Evolutionary conservation across 2,797 vertebrate species (phyloP), one percentile per base, ranked within the genome.

Genomic region (Catamblyrhynchus diadema): DNA sequence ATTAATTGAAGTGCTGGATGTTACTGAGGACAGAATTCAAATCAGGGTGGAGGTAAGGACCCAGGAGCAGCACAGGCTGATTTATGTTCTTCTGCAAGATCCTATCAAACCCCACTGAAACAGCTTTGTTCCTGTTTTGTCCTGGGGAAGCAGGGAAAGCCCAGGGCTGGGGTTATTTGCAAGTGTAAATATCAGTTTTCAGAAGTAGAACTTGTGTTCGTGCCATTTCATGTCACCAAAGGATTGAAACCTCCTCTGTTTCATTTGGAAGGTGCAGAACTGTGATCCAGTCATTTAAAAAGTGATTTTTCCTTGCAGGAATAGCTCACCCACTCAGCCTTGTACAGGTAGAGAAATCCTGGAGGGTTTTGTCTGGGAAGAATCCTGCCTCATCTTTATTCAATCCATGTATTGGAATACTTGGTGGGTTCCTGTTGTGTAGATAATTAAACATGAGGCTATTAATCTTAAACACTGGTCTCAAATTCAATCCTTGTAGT

Each of bases 41-140:
- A 98, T 98, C 96, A 96, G 90, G 59, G 45, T 98, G 88, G 82
- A 98, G 97, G 98, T 98, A 97, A 97, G 94, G 80, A 74, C 57
- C 81, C 64, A 83, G 54, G 42, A 86, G 50, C n/a, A 9, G 32
- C 42, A 57, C 25, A 1, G 53, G 39, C 66, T 70, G 60, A 85
- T 56, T 77, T 67, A 50, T 60, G 60, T 62, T 73, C 84, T 37
- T 37, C 78, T 75, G 78, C 37, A 65, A 60, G 71, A 37, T 72
- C 5, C 2, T 79, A 14, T 72, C 79, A 50, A 60, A 48, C 22
- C 60, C 60, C 32, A 48, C 66, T 3, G 1, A 39, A 65, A 39
- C 60, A 22, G 35, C 53, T 91, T 48, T 45, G 42, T 28, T 72
- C 72, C 87, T 69, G 30, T 37, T 89, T 24, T 88, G 64, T 50